Base-by-base conservation (phyloP, 2,797 vertebrate species). In the Danio aesculapii region DNA sequence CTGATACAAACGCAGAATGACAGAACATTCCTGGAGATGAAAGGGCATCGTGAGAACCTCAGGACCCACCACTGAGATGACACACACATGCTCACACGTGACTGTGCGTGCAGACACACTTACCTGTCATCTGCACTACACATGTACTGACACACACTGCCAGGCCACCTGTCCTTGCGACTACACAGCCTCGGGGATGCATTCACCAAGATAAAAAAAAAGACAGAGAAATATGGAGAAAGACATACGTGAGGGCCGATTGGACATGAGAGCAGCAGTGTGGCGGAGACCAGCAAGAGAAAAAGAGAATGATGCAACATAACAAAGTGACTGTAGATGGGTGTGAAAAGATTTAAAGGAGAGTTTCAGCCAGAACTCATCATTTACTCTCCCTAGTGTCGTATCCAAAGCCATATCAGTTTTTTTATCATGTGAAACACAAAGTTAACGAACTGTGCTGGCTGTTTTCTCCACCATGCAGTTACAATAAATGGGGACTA, bases 1-100 rank as follows among this genome's bases (percentile, higher is more conserved):
- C 14, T 77, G 85, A 86, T 63, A 85, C 68, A 85, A 86, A 86
- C 79, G 71, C 19, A 41, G 43, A 77, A 70, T 68, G 84, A 80
- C 79, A 75, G 78, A 80, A 81, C 73, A 81, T 67, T 77, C 59
- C 81, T 70, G 67, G 73, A 77, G 81, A 84, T 83, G 77, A 86
- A 86, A 84, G 85, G 80, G 41, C 64, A 72, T 64, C 1, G 53
- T 46, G 62, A 79, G 75, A 85, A 81, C 68, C 70, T 75, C 77
- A 30, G 61, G 63, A 85, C 77, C 80, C 80, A 79, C 83, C 82
- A 76, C 57, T 19, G 83, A 72, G 77, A 81, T 73, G 80, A 58
- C 75, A 77, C 53, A 70, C 64, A 75, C 68, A 53, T 53, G 50
- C 53, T 12, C 61, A 55, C 73, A 84, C 46, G 49, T 70, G 72